Evolutionary conservation across 1,140 invertebrate genomes (phyloP).

Genomic region (Drosophila littoralis): DNA sequence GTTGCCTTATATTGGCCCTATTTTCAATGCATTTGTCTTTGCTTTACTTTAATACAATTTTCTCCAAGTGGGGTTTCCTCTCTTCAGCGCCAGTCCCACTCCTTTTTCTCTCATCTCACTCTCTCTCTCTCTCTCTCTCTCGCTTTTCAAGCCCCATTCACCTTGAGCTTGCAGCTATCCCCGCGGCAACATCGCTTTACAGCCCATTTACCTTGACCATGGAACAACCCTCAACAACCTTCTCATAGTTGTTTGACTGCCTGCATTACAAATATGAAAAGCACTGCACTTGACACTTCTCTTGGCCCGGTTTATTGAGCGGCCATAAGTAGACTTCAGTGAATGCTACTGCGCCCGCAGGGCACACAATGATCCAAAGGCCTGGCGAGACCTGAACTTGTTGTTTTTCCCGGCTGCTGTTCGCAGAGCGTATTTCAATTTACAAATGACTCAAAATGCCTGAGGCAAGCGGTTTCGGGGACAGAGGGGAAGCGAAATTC

Average conservation of each 20-base stretch:
- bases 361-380: neutral
- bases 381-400: neutral
- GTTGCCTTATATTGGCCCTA: neutral
- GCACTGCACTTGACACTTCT: conserved; percentile 76
- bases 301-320: conserved; percentile 49
- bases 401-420: conserved; percentile 31
- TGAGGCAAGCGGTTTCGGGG: conserved; percentile 46
- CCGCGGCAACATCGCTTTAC: conserved; percentile 36
- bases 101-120: neutral
- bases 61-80: too few relatives aligned
- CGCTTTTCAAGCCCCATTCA: conserved; percentile 17
- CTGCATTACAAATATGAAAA: conserved; percentile 58
- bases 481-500: neutral
- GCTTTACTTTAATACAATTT: neutral
- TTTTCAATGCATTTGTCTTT: too few relatives aligned
- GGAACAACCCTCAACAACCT: conserved; percentile 20
- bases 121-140: neutral
- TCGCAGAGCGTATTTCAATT: conserved; percentile 66
- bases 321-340: conserved; percentile 60
- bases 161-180: conserved; percentile 23
- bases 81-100: neutral
- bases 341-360: conserved; percentile 14
- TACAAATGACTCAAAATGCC: conserved; percentile 78
- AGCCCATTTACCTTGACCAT: conserved; percentile 57
- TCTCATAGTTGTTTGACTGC: conserved; percentile 3